Evolutionary conservation across 2,797 vertebrate species (phyloP).

Genomic region (Spondyliosoma cantharus): DNA sequence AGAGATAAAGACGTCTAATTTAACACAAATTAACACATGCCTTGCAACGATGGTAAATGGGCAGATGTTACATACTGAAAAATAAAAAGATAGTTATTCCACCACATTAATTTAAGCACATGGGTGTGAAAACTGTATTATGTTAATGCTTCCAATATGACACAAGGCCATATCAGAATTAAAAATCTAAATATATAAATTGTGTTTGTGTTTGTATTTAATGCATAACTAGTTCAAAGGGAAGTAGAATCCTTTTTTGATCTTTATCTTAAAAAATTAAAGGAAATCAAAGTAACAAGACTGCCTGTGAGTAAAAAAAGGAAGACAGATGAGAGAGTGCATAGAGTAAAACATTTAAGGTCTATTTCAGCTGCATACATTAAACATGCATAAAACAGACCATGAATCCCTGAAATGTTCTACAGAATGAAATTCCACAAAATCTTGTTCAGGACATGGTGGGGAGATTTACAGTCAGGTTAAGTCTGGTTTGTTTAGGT

Average conservation of each 20-base stretch:
- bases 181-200: slow-evolving; percentile 24
- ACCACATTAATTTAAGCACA: slow-evolving; percentile 24
- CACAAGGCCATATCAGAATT: neutral
- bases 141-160: neutral
- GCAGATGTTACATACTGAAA: neutral
- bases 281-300: slow-evolving; percentile 60
- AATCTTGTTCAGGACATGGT: neutral
- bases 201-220: slow-evolving; percentile 13
- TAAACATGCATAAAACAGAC: slow-evolving; percentile 11
- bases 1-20: slow-evolving; percentile 56
- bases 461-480: neutral
- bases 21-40: slow-evolving; percentile 32
- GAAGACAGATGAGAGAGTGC: slow-evolving; percentile 37
- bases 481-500: slow-evolving; percentile 14
- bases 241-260: neutral
- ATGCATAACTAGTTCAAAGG: slow-evolving; percentile 53
- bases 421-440: slow-evolving; percentile 7
- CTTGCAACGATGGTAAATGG: slow-evolving; percentile 19
- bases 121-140: slow-evolving; percentile 18
- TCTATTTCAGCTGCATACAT: slow-evolving; percentile 39
- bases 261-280: slow-evolving; percentile 28
- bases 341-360: slow-evolving; percentile 50
- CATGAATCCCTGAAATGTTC: slow-evolving; percentile 9
- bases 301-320: slow-evolving; percentile 40
- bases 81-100: slow-evolving; percentile 13